Evolutionary conservation across 2,797 vertebrate genomes (phyloP).

Genomic region (Cuculus canorus): DNA sequence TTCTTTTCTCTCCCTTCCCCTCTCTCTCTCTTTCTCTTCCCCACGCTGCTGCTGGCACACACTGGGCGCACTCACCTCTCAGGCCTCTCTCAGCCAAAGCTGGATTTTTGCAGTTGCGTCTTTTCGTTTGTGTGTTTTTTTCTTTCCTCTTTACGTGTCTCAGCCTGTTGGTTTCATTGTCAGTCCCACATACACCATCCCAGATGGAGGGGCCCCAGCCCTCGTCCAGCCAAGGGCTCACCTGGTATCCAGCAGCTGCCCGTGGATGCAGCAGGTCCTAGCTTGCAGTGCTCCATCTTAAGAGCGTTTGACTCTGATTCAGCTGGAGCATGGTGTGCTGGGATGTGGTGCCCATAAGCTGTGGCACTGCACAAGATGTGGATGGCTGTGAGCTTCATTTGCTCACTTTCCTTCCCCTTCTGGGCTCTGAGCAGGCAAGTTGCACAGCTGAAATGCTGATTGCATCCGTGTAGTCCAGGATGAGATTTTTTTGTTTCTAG

Average conservation of each 20-base stretch:
- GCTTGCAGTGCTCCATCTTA: conserved; percentile 48
- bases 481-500: not conserved
- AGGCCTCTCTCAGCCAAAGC: conserved; percentile 97
- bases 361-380: conserved; percentile 2
- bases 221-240: conserved; percentile 58
- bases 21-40: conserved; percentile 70
- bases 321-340: conserved; percentile 3
- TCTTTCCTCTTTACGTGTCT: conserved; percentile 62
- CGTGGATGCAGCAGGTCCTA: conserved; percentile 29
- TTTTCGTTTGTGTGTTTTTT: conserved; percentile 79
- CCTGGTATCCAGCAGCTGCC: conserved; percentile 60
- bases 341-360: conserved; percentile 18
- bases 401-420: not conserved
- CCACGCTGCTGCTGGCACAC: conserved; percentile 82
- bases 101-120: conserved; percentile 99
- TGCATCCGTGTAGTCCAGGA: not conserved
- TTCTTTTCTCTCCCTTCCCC: conserved; percentile 77
- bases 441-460: not conserved
- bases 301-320: conserved; percentile 15
- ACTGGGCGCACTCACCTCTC: conserved; percentile 82
- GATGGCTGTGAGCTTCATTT: not conserved
- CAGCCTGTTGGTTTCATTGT: conserved; percentile 64
- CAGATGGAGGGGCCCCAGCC: conserved; percentile 52
- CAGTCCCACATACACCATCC: conserved; percentile 27
- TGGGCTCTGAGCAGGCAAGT: conserved; percentile 15